Evolutionary conservation across 2,888 invertebrate species (phyloP).

Genomic region (Leptarthrus brevirostris): DNA sequence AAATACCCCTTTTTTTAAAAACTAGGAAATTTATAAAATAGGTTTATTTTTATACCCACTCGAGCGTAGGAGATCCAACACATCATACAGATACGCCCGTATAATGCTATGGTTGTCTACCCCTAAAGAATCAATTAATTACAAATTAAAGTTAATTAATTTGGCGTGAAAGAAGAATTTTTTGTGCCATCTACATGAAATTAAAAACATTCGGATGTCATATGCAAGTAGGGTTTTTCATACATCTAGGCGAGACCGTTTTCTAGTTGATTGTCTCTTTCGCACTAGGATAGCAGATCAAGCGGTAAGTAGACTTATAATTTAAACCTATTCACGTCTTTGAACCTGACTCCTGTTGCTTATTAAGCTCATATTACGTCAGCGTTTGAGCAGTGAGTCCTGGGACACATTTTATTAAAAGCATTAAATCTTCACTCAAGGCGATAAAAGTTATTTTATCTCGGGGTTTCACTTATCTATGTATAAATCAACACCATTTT

Average conservation of each 20-base stretch:
- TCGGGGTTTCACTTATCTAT: neutral
- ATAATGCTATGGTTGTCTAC: too few relatives aligned
- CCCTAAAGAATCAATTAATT: too few relatives aligned
- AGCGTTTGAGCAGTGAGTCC: conserved; percentile 24
- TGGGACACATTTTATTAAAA: conserved; percentile 46
- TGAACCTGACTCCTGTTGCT: conserved; percentile 39
- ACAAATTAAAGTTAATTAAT: too few relatives aligned
- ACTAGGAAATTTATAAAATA: too few relatives aligned
- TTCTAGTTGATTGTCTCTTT: conserved; percentile 15
- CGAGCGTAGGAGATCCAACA: too few relatives aligned
- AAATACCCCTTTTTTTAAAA: too few relatives aligned
- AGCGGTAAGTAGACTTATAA: conserved; percentile 11
- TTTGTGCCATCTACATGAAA: neutral
- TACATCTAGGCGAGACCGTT: neutral
- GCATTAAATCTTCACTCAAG: conserved; percentile 39
- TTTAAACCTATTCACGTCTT: conserved; percentile 43
- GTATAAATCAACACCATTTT: neutral
- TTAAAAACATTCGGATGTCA: neutral
- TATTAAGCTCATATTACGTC: conserved; percentile 38
- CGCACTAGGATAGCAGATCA: neutral
- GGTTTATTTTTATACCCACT: too few relatives aligned
- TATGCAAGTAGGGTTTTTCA: neutral
- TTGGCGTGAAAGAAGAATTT: too few relatives aligned
- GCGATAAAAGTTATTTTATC: conserved; percentile 36
- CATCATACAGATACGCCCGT: too few relatives aligned